These are phyloP conservation scores for Muricea muricata DNA, from an alignment of 92 coral and sea anemone genomes.

Conservation along the genomic window DNA sequence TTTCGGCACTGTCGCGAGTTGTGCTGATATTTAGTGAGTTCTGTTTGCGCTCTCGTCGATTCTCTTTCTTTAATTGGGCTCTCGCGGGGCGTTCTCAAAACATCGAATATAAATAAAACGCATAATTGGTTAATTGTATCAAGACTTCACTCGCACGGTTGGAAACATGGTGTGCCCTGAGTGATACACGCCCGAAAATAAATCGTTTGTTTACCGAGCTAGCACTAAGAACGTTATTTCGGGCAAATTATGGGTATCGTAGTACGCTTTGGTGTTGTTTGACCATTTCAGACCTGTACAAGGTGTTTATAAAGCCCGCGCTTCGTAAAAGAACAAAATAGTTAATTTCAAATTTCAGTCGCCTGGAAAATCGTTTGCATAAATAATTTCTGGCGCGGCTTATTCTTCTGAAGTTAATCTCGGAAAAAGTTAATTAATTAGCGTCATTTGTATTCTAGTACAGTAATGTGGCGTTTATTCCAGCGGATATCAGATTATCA, in stretches of 20 bases:
- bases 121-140: constrained; percentile 42
- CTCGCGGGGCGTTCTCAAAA: constrained; percentile 13
- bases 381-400: too few species aligned
- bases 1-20: not conserved
- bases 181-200: constrained; percentile 3
- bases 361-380: too few species aligned
- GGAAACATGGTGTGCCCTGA: constrained; percentile 15
- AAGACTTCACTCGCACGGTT: constrained; percentile 1
- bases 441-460: too few species aligned
- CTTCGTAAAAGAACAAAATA: too few species aligned
- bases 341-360: too few species aligned
- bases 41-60: constrained; percentile 12
- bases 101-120: constrained; percentile 31
- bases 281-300: too few species aligned
- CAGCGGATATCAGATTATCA: too few species aligned
- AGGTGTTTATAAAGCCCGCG: too few species aligned
- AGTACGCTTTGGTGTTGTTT: not conserved
- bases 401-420: too few species aligned
- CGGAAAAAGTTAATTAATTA: too few species aligned
- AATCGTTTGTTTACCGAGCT: not conserved
- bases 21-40: constrained; percentile 14
- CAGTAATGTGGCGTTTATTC: too few species aligned
- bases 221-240: not conserved
- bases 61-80: constrained; percentile 39
- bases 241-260: not conserved